Conservation (phyloP, 37 sponge, comb jelly and placozoan species). For the Aphrocallistes beatrix region DNA sequence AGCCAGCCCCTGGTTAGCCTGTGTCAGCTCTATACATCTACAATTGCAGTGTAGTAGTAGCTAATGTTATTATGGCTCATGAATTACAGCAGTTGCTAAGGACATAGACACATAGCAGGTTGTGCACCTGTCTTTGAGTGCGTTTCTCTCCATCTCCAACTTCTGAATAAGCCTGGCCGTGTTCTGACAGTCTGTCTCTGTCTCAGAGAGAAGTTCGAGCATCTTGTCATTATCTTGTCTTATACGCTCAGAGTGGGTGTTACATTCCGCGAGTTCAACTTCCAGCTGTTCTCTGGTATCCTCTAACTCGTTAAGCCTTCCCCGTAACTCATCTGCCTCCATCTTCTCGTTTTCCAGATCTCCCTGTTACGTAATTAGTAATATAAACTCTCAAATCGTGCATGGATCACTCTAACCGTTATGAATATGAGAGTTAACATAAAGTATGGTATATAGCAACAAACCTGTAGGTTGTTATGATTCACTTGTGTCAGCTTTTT, state of each 20-base stretch:
- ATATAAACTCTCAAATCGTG: no score
- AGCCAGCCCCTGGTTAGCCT: conserved; percentile 1
- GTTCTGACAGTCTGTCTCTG: conserved; percentile 43
- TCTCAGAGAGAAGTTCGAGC: conserved; percentile 33
- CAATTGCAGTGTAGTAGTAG: no score
- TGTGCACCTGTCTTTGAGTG: conserved; percentile 28
- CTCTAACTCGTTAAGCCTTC: neutral
- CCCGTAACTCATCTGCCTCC: neutral
- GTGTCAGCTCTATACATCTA: neutral
- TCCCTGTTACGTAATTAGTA: neutral
- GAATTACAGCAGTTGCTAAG: no score
- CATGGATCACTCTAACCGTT: neutral
- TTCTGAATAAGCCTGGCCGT: conserved; percentile 38
- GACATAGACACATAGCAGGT: no score
- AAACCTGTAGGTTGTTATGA: neutral
- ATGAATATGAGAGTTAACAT: neutral
- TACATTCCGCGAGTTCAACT: neutral
- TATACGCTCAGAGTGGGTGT: neutral
- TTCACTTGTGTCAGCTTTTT: neutral
- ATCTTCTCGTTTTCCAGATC: conserved; percentile 6
- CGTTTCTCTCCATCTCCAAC: conserved; percentile 37
- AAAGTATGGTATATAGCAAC: neutral
- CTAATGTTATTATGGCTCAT: no score
- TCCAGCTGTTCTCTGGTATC: conserved; percentile 12
- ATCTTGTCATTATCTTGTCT: conserved; percentile 6